Evolutionary conservation across 2,888 invertebrate species (phyloP), one percentile per base, ranked within the genome.

Genomic region (Tryphoninae sp.): DNA sequence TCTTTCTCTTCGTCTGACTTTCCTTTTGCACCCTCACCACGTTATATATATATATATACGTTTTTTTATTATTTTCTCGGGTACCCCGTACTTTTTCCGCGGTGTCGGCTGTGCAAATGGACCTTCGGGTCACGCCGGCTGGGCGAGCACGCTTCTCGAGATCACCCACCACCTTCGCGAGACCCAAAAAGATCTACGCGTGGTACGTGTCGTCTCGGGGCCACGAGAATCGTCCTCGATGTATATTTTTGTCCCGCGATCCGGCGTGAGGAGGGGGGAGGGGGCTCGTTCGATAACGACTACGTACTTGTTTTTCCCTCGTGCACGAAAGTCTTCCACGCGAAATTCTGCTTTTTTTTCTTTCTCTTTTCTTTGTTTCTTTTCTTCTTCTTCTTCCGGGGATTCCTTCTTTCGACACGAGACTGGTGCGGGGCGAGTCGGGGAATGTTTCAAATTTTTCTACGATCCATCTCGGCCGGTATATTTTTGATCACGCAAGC

Each of bases 21-120:
- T 77, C 16, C 19, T 33, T 49, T 58, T 45, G 9, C 33, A 33
- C 53, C 19, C 33, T 79, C 33, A 58, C 40, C 40, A 64, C 42
- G 71, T 75, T 71, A 72, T 65, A 51, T 78, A 69, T 71, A 72
- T 65, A 51, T 78, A 69, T 78, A 26, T 42, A 13, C 69, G 19
- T 59, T 19, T 55, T 55, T 73, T 80, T 67, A 45, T 62, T 58
- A 26, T 49, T 58, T 69, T 62, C 23, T 72, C 40, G 19, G 9
- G 73, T 40, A 22, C 64, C 45, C 26, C 19, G 19, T 13, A 23
- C 33, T 74, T 53, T 42, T 74, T 26, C 1, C 7, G 1, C 59
- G 23, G 26, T 78, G 16, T 51, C 16, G 58, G 33, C 13, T 45
- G 1, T 13, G 19, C 65, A 26, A 40, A 42, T 11, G 45, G n/a